Percentiles rank a stretch among this genome's conserved stretches.
These are phyloP conservation scores for Tachuris rubrigastra DNA, from an alignment of 2,113 vertebrate genomes.

Conservation along the genomic window DNA sequence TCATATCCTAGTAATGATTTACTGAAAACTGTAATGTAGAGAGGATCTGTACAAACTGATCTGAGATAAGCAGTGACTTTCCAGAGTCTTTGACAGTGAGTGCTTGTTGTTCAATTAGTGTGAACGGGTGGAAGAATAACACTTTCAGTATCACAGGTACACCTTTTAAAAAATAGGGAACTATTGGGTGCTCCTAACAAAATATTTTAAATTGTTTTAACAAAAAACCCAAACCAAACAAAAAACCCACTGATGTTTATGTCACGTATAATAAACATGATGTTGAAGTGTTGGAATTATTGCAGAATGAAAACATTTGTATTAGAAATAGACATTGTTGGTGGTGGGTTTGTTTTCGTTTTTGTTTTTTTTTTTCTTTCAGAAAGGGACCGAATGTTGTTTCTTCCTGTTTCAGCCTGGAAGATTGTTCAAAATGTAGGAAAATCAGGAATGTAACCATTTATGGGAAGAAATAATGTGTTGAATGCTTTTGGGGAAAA, in stretches of 20 bases:
- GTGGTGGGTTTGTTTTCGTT: fast-evolving
- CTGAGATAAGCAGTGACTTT: neutral
- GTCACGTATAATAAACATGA: neutral
- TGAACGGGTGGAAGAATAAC: neutral
- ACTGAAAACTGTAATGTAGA: neutral
- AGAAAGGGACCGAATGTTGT: neutral
- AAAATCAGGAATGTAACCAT: neutral
- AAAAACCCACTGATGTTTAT: fast-evolving
- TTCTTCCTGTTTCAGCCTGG: neutral
- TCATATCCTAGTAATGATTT: neutral
- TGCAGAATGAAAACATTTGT: neutral
- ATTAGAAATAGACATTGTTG: neutral
- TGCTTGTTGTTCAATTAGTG: neutral
- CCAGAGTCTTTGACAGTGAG: neutral
- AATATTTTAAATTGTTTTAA: neutral
- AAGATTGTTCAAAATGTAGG: neutral
- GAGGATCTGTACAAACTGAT: neutral
- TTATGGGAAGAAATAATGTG: neutral
- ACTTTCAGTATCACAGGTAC: neutral
- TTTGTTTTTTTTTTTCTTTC: neutral
- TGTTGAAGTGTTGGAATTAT: neutral
- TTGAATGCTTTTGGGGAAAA: neutral
- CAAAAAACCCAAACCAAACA: neutral
- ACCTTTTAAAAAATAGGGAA: neutral
- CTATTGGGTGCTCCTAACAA: neutral